These are phyloP conservation scores for Meriones unguiculatus DNA, from an alignment of 2,113 vertebrate species.

Conservation along the genomic window DNA sequence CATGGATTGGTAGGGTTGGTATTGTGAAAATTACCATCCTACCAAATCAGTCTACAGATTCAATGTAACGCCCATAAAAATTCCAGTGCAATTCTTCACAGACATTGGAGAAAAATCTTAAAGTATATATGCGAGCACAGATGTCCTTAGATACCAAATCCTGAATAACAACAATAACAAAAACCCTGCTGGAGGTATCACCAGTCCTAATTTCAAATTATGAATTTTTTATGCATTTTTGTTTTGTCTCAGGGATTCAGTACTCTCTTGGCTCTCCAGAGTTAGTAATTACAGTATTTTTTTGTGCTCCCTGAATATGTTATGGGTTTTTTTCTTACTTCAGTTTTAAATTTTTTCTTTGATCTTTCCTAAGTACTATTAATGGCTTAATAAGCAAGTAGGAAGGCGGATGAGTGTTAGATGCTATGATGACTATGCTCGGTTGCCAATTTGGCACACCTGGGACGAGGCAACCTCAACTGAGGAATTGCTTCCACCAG, in stretches of 20 bases:
- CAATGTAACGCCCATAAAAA: not conserved
- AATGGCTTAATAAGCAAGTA: not conserved
- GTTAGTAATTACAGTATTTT: not conserved
- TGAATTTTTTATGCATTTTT: not conserved
- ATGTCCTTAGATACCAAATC: not conserved
- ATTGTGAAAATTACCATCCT: not conserved
- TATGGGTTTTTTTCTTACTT: constrained; percentile 41
- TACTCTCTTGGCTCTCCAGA: not conserved
- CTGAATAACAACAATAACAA: not conserved
- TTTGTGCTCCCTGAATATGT: not conserved
- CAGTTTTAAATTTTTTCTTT: constrained; percentile 40
- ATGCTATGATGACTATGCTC: not conserved
- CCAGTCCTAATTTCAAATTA: not conserved
- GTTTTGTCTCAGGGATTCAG: not conserved
- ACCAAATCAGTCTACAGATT: not conserved
- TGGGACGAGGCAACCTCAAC: not conserved
- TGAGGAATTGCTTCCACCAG: not conserved
- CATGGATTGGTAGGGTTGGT: not conserved
- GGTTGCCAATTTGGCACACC: not conserved
- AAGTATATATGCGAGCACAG: not conserved
- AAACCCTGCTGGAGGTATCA: not conserved
- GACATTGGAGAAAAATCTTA: not conserved
- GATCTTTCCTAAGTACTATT: constrained; percentile 13
- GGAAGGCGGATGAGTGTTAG: not conserved
- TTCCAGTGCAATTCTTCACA: no score